These are phyloP conservation scores for Drosophila kanekoi DNA, from an alignment of 2,888 invertebrate genomes.

Conservation along the genomic window DNA sequence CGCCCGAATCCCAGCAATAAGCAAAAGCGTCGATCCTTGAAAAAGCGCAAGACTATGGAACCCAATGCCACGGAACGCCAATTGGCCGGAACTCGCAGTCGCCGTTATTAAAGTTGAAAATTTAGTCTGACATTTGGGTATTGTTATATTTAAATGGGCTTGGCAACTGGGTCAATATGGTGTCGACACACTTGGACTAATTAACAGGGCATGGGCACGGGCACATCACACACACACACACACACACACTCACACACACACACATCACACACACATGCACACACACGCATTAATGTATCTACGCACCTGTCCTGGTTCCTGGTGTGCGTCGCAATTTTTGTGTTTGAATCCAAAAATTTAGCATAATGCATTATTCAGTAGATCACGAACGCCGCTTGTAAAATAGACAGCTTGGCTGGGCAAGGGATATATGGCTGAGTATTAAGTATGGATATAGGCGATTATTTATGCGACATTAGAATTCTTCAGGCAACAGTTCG, in stretches of 20 bases:
- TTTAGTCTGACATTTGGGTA: not conserved
- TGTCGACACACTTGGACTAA: slow-evolving; percentile 64
- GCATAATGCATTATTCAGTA: slow-evolving; percentile 74
- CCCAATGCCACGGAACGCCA: not conserved
- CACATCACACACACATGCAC: not conserved
- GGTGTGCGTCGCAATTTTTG: slow-evolving; percentile 53
- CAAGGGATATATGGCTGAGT: slow-evolving; percentile 15
- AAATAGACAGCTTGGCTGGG: slow-evolving; percentile 27
- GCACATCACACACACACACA: not conserved
- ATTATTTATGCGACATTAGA: slow-evolving; percentile 62
- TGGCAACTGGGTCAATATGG: slow-evolving; percentile 54
- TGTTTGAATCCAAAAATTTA: slow-evolving; percentile 37
- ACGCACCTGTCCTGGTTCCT: slow-evolving; percentile 47
- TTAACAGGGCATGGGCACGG: slow-evolving; percentile 39
- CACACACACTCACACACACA: not conserved
- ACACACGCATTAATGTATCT: slow-evolving; percentile 12
- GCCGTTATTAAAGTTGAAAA: not conserved
- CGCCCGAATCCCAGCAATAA: not conserved
- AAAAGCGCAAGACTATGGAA: not conserved
- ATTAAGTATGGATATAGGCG: slow-evolving; percentile 54
- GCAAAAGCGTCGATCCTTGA: not conserved
- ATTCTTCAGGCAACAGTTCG: slow-evolving; percentile 18
- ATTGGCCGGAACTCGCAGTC: not conserved
- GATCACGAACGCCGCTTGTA: slow-evolving; percentile 21
- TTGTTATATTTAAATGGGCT: slow-evolving; percentile 40